These are phyloP conservation scores for Halotydeus destructor DNA, from an alignment of 1,140 invertebrate species.

Conservation along the genomic window DNA sequence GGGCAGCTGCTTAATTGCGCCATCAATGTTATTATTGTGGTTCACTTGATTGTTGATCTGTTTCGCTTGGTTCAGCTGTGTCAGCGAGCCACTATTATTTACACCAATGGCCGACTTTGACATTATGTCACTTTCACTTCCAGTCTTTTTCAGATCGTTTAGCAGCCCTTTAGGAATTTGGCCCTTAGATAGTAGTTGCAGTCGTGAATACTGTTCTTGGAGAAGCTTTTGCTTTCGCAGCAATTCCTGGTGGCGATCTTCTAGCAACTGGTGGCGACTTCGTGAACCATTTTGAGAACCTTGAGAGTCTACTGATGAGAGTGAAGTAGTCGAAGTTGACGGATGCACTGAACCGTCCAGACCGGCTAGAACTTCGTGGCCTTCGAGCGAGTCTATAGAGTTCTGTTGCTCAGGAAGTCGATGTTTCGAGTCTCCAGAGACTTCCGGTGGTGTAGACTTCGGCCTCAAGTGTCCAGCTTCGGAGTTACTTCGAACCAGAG, in stretches of 20 bases:
- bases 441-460: conserved; percentile 9
- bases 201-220: conserved; percentile 63
- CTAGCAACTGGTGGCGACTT: conserved; percentile 44
- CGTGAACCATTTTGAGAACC: conserved; percentile 10
- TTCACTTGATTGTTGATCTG: too few species aligned
- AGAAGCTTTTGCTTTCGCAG: conserved; percentile 59
- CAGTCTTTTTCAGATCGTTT: conserved; percentile 51
- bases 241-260: conserved; percentile 61
- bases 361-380: neutral
- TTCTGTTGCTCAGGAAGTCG: neutral
- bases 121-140: conserved; percentile 64
- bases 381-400: neutral
- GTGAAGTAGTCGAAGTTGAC: conserved; percentile 1
- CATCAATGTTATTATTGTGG: too few species aligned
- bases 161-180: conserved; percentile 33
- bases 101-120: conserved; percentile 38
- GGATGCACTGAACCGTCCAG: neutral
- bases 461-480: conserved; percentile 8
- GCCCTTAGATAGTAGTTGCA: conserved; percentile 59
- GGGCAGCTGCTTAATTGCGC: too few species aligned
- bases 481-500: conserved; percentile 11
- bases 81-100: too few species aligned
- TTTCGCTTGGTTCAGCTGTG: too few species aligned
- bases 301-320: conserved; percentile 9
- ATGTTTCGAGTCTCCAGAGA: neutral